These are phyloP conservation scores for Romanomermis culicivorax DNA, from an alignment of 2,888 invertebrate genomes.

Conservation along the genomic window DNA sequence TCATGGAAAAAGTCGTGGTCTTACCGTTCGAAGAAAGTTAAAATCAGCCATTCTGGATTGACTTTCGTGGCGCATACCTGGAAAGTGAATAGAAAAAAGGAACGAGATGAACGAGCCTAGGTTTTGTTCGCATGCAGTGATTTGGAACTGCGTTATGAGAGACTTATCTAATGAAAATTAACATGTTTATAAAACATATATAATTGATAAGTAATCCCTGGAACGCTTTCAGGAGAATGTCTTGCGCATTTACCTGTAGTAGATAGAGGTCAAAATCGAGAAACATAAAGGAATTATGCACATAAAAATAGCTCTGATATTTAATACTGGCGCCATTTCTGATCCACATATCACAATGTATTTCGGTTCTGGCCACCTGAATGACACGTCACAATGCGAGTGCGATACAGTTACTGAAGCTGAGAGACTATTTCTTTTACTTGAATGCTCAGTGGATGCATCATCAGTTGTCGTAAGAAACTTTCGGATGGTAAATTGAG, in stretches of 20 bases:
- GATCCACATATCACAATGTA: conserved; percentile 79
- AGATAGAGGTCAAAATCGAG: conserved; percentile 88
- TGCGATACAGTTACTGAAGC: too few relatives aligned
- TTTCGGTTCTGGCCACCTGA: conserved; percentile 82
- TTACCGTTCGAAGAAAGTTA: conserved; percentile 66
- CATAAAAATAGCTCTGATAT: conserved; percentile 97
- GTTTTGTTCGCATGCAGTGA: too few relatives aligned
- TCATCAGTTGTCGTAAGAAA: conserved; percentile 53
- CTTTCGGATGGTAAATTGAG: conserved; percentile 5
- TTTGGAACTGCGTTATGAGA: too few relatives aligned
- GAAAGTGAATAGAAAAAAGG: neutral
- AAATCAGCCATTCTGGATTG: conserved; percentile 56
- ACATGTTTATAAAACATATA: too few relatives aligned
- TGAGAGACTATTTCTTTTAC: too few relatives aligned
- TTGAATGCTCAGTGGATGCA: conserved; percentile 77
- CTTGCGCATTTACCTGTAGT: conserved; percentile 52
- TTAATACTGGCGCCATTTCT: conserved; percentile 89
- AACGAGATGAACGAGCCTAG: too few relatives aligned
- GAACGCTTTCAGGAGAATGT: too few relatives aligned
- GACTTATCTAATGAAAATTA: too few relatives aligned
- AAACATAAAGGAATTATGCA: conserved; percentile 94
- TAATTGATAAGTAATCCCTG: too few relatives aligned
- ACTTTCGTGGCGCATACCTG: conserved; percentile 62
- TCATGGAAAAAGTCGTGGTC: too few relatives aligned
- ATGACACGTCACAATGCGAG: neutral